These are phyloP conservation scores for Dicrostonyx torquatus DNA, from an alignment of 2,797 vertebrate species.

Conservation along the genomic window DNA sequence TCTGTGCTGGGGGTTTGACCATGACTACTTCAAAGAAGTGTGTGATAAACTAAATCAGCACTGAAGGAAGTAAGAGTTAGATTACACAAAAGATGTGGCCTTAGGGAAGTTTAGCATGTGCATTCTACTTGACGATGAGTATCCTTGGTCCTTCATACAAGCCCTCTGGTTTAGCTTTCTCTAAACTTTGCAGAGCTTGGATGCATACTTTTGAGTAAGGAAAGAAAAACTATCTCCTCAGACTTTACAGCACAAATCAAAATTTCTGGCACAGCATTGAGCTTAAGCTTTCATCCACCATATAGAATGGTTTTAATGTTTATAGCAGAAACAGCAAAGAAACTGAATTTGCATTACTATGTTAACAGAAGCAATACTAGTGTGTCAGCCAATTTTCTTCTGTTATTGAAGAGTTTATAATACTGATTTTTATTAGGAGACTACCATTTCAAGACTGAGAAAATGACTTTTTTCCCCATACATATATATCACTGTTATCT, in stretches of 20 bases:
- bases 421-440: slow-evolving; percentile 65
- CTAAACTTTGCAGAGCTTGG: neutral
- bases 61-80: neutral
- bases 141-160: neutral
- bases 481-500: slow-evolving; percentile 70
- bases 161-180: neutral
- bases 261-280: slow-evolving; percentile 30
- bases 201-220: neutral
- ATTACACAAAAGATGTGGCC: neutral
- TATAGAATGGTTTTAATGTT: neutral
- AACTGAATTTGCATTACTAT: slow-evolving; percentile 42
- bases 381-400: slow-evolving; percentile 57
- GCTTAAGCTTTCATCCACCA: slow-evolving; percentile 29
- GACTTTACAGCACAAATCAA: slow-evolving; percentile 10
- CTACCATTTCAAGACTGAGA: slow-evolving; percentile 48
- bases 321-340: slow-evolving; percentile 54
- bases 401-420: slow-evolving; percentile 56
- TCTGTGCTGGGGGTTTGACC: neutral
- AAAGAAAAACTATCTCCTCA: neutral
- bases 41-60: neutral
- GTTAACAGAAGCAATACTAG: slow-evolving; percentile 56
- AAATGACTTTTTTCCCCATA: slow-evolving; percentile 65
- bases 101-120: neutral
- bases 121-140: neutral
- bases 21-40: neutral